Base-by-base conservation (phyloP, 2,888 invertebrate genomes). In the Drosophila ochracea region DNA sequence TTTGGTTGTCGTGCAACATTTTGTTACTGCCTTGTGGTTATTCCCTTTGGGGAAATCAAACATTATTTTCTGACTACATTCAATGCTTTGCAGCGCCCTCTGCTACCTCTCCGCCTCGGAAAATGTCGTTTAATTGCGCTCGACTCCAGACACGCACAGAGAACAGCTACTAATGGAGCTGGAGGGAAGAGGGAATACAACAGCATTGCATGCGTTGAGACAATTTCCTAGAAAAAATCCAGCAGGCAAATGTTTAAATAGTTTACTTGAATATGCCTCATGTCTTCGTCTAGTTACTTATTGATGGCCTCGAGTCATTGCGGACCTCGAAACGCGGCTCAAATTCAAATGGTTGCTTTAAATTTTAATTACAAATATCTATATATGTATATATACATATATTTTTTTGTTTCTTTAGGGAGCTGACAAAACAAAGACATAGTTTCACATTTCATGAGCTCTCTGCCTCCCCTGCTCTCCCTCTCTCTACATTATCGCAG, bases 1-100 rank as follows among this genome's bases (percentile, higher is more conserved):
- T 80, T 80, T 66, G 66, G 39, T 64, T 37, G 62, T 47, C 64
- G 43, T 69, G 69, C 39, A 69, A 64, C 76, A 75, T 80, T 75
- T 53, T 61, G 74, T 78, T 41, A 57, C 55, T 64, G 80, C 33
- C 21, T 10, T 77, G 63, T 50, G 30, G 67, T 33, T 67, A 81
- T 78, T 81, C 82, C 87, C 82, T 61, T 54, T 68, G 72, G 82
- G 87, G 82, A 75, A 66, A 84, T 73, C 64, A 76, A 80, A 72
- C 76, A 78, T 62, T 49, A 52, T 78, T 53, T 54, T 37, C 59
- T 62, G 67, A 21, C 47, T 61, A 59, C 57, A 64, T 63, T 41
- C 37, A 28, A 25, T 59, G n/a, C 53, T 37, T 39, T 16, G 25
- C 16, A 28, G 19, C 55, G 35, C 55, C 13, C 37, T 37, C 68